Evolutionary conservation across 2,797 vertebrate genomes (phyloP).

Genomic region (Merluccius polli): DNA sequence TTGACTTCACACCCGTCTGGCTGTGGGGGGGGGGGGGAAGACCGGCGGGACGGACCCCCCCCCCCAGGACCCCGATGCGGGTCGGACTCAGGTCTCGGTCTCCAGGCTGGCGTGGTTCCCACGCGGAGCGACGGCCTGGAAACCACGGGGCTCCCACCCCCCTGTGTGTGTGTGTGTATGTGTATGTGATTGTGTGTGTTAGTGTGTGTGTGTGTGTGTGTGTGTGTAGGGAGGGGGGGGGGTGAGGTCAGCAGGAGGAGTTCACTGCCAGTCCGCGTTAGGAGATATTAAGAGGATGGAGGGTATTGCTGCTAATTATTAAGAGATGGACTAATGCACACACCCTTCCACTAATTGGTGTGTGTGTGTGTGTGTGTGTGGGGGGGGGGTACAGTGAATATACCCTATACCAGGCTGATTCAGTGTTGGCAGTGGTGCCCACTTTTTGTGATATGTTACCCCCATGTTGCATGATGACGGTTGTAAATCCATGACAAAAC

Average conservation of each 20-base stretch:
- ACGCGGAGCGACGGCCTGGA: constrained; percentile 39
- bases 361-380: too few relatives aligned
- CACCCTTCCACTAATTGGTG: too few relatives aligned
- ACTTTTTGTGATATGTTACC: background rate
- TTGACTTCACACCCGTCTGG: too few relatives aligned
- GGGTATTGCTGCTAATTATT: too few relatives aligned
- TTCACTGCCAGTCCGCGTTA: constrained; percentile 63
- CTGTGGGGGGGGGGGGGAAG: too few relatives aligned
- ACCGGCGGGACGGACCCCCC: too few relatives aligned
- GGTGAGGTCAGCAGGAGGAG: constrained; percentile 57
- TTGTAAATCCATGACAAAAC: too few relatives aligned
- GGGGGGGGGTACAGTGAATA: too few relatives aligned
- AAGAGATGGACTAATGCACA: too few relatives aligned
- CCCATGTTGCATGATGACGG: background rate
- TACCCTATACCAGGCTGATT: background rate
- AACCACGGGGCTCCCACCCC: constrained; percentile 10
- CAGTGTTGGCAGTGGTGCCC: background rate
- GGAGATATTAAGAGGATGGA: too few relatives aligned
- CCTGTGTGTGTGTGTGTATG: constrained; percentile 44
- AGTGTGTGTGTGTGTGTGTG: constrained; percentile 40
- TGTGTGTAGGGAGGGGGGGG: constrained; percentile 12
- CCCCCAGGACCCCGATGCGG: too few relatives aligned
- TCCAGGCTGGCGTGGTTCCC: constrained; percentile 68
- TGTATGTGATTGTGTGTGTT: constrained; percentile 39
- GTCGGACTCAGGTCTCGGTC: constrained; percentile 2